These are phyloP conservation scores for Aphidius gifuensis DNA, from an alignment of 1,140 invertebrate genomes.

Conservation along the genomic window DNA sequence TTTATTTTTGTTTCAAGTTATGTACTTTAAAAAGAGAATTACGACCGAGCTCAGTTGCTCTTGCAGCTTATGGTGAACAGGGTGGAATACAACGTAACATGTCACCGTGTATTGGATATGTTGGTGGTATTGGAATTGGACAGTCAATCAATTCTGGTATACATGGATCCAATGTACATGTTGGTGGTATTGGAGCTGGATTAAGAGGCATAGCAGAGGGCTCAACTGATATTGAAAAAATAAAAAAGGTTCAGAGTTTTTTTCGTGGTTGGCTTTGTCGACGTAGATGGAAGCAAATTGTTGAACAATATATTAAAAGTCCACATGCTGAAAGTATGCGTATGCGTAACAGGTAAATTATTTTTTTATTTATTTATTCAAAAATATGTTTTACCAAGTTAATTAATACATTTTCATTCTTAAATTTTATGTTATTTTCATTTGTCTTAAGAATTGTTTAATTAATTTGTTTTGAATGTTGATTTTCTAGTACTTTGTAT, in stretches of 20 bases:
- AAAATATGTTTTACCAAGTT: too few relatives aligned
- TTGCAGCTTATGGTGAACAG: slow-evolving; percentile 5
- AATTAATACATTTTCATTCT: too few relatives aligned
- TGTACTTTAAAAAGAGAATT: slow-evolving; percentile 79
- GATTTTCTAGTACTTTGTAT: too few relatives aligned
- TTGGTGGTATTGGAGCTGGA: slow-evolving; percentile 29
- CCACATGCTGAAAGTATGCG: slow-evolving; percentile 93
- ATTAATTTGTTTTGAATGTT: background rate
- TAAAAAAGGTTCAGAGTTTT: slow-evolving; percentile 94
- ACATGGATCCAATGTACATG: slow-evolving; percentile 32
- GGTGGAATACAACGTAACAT: slow-evolving; percentile 28
- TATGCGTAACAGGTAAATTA: slow-evolving; percentile 78
- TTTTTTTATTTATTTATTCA: background rate
- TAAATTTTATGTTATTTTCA: too few relatives aligned
- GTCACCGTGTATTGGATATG: slow-evolving; percentile 30
- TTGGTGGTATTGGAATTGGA: slow-evolving; percentile 21
- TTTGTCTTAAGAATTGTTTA: background rate
- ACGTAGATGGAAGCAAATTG: slow-evolving; percentile 92
- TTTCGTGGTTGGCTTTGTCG: slow-evolving; percentile 92
- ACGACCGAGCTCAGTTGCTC: slow-evolving; percentile 51
- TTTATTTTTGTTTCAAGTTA: slow-evolving; percentile 56
- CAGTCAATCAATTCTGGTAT: slow-evolving; percentile 9
- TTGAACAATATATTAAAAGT: slow-evolving; percentile 92
- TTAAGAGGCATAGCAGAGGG: slow-evolving; percentile 52
- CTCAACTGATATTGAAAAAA: slow-evolving; percentile 77